Evolutionary conservation across 2,797 vertebrate species (phyloP).

Genomic region (Amazona ochrocephala): DNA sequence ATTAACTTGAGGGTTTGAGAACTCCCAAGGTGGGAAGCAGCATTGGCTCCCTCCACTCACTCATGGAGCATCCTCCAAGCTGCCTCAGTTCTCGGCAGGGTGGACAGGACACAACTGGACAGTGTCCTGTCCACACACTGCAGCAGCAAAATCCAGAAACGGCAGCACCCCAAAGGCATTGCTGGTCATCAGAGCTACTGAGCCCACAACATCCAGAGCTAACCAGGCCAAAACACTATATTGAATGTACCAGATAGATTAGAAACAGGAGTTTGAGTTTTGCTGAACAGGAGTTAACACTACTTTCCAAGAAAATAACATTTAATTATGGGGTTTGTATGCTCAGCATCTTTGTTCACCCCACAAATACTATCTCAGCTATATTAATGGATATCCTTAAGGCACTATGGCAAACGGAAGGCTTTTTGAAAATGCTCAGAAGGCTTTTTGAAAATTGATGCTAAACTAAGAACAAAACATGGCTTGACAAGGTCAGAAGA

Average conservation of each 20-base stretch:
- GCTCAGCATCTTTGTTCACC: not conserved
- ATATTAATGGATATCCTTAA: not conserved
- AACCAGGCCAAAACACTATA: not conserved
- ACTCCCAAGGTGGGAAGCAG: not conserved
- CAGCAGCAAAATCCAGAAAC: not conserved
- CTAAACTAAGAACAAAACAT: not conserved
- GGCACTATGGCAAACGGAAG: not conserved
- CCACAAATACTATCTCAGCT: not conserved
- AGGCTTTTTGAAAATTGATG: not conserved
- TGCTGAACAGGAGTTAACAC: not conserved
- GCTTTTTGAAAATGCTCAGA: not conserved
- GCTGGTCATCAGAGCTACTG: not conserved
- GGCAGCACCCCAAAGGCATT: not conserved
- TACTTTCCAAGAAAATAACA: not conserved
- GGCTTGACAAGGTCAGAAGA: not conserved
- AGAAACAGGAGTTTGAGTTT: not conserved
- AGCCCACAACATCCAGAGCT: accelerated
- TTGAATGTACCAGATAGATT: not conserved
- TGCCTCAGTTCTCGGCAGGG: not conserved
- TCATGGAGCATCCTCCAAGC: not conserved
- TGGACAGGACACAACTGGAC: not conserved
- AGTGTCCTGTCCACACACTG: not conserved
- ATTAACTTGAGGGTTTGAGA: not conserved
- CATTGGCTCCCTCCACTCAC: not conserved
- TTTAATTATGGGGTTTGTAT: not conserved